Percentiles rank a stretch among this genome's conserved stretches.
Conservation (phyloP, 2,888 invertebrate genomes). For the Limnephilus lunatus region DNA sequence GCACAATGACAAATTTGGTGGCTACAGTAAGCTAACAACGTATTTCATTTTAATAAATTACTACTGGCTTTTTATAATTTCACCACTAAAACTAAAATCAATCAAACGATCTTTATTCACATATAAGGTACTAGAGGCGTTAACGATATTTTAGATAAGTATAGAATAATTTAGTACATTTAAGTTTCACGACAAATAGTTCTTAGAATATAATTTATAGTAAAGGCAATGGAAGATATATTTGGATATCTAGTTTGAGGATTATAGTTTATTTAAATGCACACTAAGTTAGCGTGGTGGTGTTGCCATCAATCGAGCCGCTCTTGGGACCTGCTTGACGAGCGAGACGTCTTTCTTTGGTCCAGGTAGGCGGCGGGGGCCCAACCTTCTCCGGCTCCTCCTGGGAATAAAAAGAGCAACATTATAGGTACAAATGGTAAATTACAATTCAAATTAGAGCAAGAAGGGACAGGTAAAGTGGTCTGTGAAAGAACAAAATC, state of each 20-base stretch:
- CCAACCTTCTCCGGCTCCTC: constrained; percentile 91
- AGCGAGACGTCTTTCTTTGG: constrained; percentile 87
- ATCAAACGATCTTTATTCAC: constrained; percentile 13
- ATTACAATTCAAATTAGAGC: background rate
- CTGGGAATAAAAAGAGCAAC: constrained; percentile 67
- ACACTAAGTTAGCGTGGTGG: constrained; percentile 59
- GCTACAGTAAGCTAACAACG: constrained; percentile 27
- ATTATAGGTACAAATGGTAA: background rate
- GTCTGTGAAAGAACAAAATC: background rate
- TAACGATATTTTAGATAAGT: constrained; percentile 37
- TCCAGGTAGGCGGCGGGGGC: constrained; percentile 96
- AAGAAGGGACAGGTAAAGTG: background rate
- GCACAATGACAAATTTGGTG: constrained; percentile 47
- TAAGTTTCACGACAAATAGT: constrained; percentile 32
- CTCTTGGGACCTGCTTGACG: constrained; percentile 83
- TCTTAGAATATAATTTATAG: constrained; percentile 38
- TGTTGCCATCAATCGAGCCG: constrained; percentile 73
- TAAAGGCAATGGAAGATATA: constrained; percentile 55
- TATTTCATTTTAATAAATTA: constrained; percentile 40
- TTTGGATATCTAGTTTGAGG: constrained; percentile 59
- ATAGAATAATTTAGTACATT: constrained; percentile 47
- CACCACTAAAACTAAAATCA: constrained; percentile 9
- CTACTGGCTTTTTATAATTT: constrained; percentile 30
- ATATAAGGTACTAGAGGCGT: constrained; percentile 49
- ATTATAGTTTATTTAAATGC: constrained; percentile 47